These are phyloP conservation scores for Crocuta crocuta DNA, from an alignment of 2,113 vertebrate genomes.

Conservation along the genomic window DNA sequence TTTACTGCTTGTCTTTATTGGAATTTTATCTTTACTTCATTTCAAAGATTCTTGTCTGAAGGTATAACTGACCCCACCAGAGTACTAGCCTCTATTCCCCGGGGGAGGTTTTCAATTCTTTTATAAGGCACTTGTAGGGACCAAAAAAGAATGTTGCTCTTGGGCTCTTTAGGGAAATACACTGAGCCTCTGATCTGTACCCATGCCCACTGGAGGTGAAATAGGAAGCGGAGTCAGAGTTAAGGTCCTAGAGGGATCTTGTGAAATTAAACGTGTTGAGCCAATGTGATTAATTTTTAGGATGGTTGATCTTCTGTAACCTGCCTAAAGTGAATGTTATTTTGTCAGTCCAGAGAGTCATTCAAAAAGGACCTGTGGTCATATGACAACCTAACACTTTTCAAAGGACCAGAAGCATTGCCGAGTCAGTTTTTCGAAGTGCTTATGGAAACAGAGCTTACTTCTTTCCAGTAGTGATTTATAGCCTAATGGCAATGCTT, in stretches of 20 bases:
- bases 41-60: conserved; percentile 58
- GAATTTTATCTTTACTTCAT: conserved; percentile 51
- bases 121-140: conserved; percentile 43
- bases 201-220: not conserved
- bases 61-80: not conserved
- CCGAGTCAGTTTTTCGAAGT: not conserved
- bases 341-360: conserved; percentile 5
- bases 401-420: not conserved
- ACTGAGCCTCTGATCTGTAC: conserved; percentile 33
- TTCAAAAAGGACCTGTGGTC: conserved; percentile 25
- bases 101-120: conserved; percentile 53
- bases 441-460: not conserved
- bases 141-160: not conserved
- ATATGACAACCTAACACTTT: not conserved
- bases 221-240: not conserved
- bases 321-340: not conserved
- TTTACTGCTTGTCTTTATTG: not conserved
- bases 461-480: conserved; percentile 47
- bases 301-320: conserved; percentile 12
- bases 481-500: conserved; percentile 14
- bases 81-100: not conserved
- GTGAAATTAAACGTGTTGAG: conserved; percentile 47
- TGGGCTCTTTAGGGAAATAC: conserved; percentile 39
- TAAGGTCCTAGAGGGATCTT: not conserved
- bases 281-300: conserved; percentile 45